phyloP scores from a whole-genome alignment of 2,797 vertebrate genomes.

The Todus mexicanus region DNA sequence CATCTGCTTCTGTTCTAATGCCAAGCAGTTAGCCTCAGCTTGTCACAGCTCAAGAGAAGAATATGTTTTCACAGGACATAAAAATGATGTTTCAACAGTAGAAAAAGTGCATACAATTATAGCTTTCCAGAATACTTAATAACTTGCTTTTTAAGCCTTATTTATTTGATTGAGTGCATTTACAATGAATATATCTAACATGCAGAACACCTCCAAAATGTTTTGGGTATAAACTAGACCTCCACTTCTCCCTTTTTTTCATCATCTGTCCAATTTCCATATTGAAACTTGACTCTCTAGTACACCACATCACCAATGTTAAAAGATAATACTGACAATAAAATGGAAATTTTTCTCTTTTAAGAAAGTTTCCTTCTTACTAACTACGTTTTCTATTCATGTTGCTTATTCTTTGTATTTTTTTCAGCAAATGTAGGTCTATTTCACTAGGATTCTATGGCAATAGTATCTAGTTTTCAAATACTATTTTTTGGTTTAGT shows the following conservation, averaged over 20 bases:
- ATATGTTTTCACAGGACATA: not conserved
- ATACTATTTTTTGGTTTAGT: not conserved
- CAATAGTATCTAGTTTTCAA: not conserved
- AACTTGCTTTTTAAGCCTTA: not conserved
- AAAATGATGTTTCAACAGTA: not conserved
- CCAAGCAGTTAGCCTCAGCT: not conserved
- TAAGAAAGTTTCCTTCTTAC: not conserved
- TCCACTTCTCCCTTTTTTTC: not conserved
- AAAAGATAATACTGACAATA: not conserved
- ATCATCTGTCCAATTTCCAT: not conserved
- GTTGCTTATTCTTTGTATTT: not conserved
- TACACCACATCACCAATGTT: not conserved
- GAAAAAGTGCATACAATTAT: not conserved
- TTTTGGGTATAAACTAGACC: not conserved
- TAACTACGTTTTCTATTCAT: not conserved
- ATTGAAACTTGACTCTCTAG: not conserved
- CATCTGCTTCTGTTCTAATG: slow-evolving; percentile 23
- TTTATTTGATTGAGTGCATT: not conserved
- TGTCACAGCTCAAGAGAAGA: not conserved
- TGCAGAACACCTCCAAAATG: not conserved
- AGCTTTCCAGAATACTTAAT: not conserved
- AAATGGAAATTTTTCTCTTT: not conserved
- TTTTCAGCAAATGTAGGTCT: not conserved
- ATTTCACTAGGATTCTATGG: not conserved
- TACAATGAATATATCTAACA: not conserved